Conservation (phyloP, 2,797 vertebrate species). For the Myotis planiceps region DNA sequence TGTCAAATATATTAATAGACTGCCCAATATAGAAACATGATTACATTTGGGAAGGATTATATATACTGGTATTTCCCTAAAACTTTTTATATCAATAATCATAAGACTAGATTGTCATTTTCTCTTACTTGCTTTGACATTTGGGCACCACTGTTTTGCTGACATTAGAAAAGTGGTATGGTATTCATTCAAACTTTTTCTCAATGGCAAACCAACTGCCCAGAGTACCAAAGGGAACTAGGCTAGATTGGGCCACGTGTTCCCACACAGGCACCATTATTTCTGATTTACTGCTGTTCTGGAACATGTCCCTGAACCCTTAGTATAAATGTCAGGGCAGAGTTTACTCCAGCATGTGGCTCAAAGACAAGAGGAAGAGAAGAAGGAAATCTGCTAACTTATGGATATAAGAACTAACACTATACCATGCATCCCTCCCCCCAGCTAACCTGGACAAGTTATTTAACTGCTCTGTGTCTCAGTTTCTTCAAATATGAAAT, state of each 20-base stretch:
- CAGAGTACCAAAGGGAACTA: neutral
- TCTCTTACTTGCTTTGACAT: constrained; percentile 1
- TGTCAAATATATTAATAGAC: neutral
- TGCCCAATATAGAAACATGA: neutral
- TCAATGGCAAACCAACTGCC: neutral
- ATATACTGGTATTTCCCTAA: neutral
- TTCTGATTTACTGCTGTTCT: neutral
- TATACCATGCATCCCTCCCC: neutral
- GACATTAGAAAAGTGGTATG: neutral
- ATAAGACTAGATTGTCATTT: neutral
- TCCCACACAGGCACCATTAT: neutral
- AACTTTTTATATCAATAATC: neutral
- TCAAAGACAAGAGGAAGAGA: neutral
- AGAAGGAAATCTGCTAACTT: neutral
- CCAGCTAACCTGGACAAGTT: neutral
- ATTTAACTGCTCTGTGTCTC: neutral
- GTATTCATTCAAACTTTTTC: neutral
- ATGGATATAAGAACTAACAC: neutral
- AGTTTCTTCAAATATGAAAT: neutral
- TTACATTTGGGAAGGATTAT: neutral
- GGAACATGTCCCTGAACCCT: neutral
- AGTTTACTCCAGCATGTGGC: neutral
- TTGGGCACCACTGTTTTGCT: neutral
- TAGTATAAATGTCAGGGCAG: neutral
- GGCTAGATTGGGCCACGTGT: neutral